Base-by-base conservation (phyloP, 2,888 invertebrate species). In the Pardosa pseudoannulata region DNA sequence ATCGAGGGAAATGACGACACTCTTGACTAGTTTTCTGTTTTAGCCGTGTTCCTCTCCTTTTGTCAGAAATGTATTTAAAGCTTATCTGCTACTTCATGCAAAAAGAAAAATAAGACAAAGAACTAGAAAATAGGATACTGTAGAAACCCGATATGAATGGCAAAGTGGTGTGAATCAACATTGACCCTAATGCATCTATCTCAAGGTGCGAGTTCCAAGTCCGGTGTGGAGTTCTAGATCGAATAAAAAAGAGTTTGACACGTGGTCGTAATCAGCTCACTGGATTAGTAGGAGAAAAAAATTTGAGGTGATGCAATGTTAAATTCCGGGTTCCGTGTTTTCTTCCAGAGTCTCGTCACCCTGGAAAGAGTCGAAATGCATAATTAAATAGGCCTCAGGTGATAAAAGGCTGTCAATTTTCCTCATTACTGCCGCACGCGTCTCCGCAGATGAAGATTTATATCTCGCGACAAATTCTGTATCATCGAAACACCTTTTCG, bases 211-310 rank as follows among this genome's bases (percentile, higher is more conserved):
- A 23, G 67, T 46, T 11, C 23, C 23, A 29, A 62, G 27, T 27
- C 64, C 41, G 64, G 28, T n/a, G 31, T 68, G 67, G 68, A 68
- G 68, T 32, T 68, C 76, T 78, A 67, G 68, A 72, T 71, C 72
- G 13, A 41, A 16, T 0, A 67, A n/a, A 79, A 72, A 65, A 41
- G 62, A 56, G 56, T 70, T 70, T 23, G 56, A 41, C 72, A 73
- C 73, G 72, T 67, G 71, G n/a, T 16, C 39, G 11, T 50, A 80
- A 80, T 80, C 73, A 46, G 73, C 73, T 64, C 72, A 80, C 79
- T 79, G 71, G 79, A 79, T 39, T 64, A 79, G 79, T 79, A 79
- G 79, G 79, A 41, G 79, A 79, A 79, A 79, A 79, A 79, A 76
- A 31, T 64, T 6, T 11, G 46, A 46, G 11, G 50, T 71, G 80